Evolutionary conservation across 2,888 invertebrate genomes (phyloP).

Genomic region (Spisula subtruncata): DNA sequence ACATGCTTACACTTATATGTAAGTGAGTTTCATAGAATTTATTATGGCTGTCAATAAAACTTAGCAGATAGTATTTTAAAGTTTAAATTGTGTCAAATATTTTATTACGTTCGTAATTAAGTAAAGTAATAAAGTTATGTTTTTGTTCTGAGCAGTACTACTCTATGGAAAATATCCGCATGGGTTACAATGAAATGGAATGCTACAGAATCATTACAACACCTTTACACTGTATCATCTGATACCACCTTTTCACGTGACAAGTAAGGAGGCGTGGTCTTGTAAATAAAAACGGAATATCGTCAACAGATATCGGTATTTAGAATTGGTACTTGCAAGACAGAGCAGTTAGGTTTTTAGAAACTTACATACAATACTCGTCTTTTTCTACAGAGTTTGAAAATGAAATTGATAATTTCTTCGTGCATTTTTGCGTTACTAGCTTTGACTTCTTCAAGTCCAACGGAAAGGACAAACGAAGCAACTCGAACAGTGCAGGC

Average conservation of each 20-base stretch:
- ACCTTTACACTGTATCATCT: too few relatives aligned
- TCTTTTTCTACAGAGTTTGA: slow-evolving; percentile 16
- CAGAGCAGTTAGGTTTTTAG: slow-evolving; percentile 11
- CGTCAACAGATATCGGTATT: slow-evolving; percentile 50
- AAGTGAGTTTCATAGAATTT: too few relatives aligned
- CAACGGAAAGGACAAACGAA: neutral
- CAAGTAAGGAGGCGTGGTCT: slow-evolving; percentile 49
- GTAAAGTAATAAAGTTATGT: too few relatives aligned
- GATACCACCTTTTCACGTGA: slow-evolving; percentile 47
- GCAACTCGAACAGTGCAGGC: slow-evolving; percentile 29
- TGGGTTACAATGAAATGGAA: too few relatives aligned
- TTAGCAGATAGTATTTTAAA: too few relatives aligned
- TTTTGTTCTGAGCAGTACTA: too few relatives aligned
- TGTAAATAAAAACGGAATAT: slow-evolving; percentile 55
- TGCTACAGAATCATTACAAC: too few relatives aligned
- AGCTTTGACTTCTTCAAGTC: slow-evolving; percentile 20
- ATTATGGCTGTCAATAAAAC: too few relatives aligned
- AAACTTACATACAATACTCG: neutral
- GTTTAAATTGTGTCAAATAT: too few relatives aligned
- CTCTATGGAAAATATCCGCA: too few relatives aligned
- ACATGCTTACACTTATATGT: too few relatives aligned
- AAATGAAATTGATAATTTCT: slow-evolving; percentile 41
- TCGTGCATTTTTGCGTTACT: slow-evolving; percentile 20
- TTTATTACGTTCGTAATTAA: too few relatives aligned
- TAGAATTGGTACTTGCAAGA: slow-evolving; percentile 41